Base-by-base conservation (phyloP, 2,888 invertebrate genomes). In the Oligia latruncula region DNA sequence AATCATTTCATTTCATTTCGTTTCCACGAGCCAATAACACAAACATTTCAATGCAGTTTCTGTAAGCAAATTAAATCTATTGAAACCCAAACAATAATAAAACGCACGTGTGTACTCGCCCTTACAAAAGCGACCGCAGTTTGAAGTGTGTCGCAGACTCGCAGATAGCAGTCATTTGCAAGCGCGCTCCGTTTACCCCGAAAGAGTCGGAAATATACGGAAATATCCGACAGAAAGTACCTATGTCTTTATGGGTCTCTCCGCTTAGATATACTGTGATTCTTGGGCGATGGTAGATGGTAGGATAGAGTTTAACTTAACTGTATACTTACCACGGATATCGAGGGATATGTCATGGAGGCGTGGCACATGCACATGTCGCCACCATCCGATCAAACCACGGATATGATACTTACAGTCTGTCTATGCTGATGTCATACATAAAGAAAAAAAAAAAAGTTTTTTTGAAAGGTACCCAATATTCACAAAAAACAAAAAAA, bases 131-230 rank as follows among this genome's bases (percentile, higher is more conserved):
- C 62, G 49, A 23, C 13, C 43, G 13, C 49, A 62, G 20, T 40
- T 8, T n/a, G 46, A 64, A 82, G 49, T 49, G 35, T 81, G 49
- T 76, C 46, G 15, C 15, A 46, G 29, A 40, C 55, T 20, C 72
- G 9, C 58, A 49, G 81, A 82, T 81, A 49, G 5, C 58, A 35
- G 58, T 52, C 49, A 82, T 81, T 81, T 75, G 82, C 65, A 46
- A 66, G 64, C 35, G 60, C 52, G 64, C 64, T 82, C 58, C 68
- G 76, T 66, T 75, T 60, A 35, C n/a, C 13, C 70, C 8, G 23
- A 75, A 82, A 55, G 62, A 49, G 17, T 49, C n/a, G 49, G 58
- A 40, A 40, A 70, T 64, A 81, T 81, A 74, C 49, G 68, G 58
- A 40, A 29, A 70, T 64, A 43, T 58, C 58, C 40, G 20, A 40